These are phyloP conservation scores for Rhea americana DNA, from an alignment of 2,113 vertebrate genomes.

Conservation along the genomic window DNA sequence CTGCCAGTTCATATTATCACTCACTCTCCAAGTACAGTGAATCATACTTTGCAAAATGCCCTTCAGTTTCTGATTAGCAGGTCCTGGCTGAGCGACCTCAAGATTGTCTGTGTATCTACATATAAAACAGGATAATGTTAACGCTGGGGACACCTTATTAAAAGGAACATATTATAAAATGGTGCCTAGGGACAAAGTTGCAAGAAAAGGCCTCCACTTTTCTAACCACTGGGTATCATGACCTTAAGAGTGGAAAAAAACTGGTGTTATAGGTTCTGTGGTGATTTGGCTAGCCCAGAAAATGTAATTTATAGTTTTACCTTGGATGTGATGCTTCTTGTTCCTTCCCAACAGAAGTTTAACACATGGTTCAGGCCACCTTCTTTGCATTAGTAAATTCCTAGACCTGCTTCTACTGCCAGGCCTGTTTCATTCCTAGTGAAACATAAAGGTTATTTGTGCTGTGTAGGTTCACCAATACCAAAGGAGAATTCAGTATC, in stretches of 20 bases:
- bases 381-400: not conserved
- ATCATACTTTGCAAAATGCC: slow-evolving; percentile 37
- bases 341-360: not conserved
- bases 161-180: not conserved
- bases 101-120: not conserved
- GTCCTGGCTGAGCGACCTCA: slow-evolving; percentile 7
- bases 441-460: not conserved
- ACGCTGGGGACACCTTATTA: not conserved
- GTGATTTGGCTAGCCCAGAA: not conserved
- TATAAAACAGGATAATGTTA: slow-evolving; percentile 1
- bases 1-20: not conserved
- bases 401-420: not conserved
- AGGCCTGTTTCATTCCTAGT: not conserved
- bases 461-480: not conserved
- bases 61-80: slow-evolving; percentile 46
- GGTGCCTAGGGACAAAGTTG: not conserved
- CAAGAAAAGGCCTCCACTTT: not conserved
- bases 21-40: slow-evolving; percentile 45
- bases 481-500: not conserved
- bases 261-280: not conserved
- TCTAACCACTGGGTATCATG: not conserved
- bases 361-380: not conserved
- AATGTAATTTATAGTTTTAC: not conserved
- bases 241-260: slow-evolving; percentile 10
- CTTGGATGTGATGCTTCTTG: not conserved